Evolutionary conservation across 2,888 invertebrate genomes (phyloP).

Genomic region (Belgica antarctica): DNA sequence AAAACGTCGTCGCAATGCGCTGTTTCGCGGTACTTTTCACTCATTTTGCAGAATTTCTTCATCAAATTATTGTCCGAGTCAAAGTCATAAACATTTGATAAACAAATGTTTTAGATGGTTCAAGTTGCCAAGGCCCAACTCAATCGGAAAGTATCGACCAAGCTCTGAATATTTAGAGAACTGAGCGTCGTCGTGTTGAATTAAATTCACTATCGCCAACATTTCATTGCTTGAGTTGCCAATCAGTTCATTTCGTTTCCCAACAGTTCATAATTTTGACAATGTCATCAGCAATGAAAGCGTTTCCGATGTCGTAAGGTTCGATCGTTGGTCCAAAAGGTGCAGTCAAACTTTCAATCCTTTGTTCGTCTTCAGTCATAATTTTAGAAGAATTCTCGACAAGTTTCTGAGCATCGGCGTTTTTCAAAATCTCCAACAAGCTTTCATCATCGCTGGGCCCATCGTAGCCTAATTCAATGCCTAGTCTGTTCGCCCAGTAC

Average conservation of each 20-base stretch:
- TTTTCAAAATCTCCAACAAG: conserved; percentile 52
- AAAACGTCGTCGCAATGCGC: conserved; percentile 53
- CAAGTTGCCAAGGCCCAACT: not conserved
- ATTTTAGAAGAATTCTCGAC: not conserved
- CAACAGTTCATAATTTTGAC: conserved; percentile 49
- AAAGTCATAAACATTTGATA: too few relatives aligned
- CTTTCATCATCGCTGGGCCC: conserved; percentile 51
- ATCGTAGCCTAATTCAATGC: conserved; percentile 51
- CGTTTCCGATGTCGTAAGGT: conserved; percentile 51
- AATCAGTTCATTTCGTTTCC: conserved; percentile 52
- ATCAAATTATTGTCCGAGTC: conserved; percentile 51
- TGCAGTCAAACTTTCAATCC: conserved; percentile 45
- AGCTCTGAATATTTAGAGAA: too few relatives aligned
- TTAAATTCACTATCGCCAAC: too few relatives aligned
- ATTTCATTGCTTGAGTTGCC: conserved; percentile 52
- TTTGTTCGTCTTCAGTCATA: not conserved
- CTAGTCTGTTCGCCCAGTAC: conserved; percentile 51
- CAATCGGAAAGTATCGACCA: conserved; percentile 26
- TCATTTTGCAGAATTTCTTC: not conserved
- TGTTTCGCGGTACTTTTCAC: conserved; percentile 46
- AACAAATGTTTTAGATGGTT: not conserved
- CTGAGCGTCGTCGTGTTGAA: too few relatives aligned
- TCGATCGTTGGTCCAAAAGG: conserved; percentile 53
- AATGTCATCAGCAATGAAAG: conserved; percentile 49
- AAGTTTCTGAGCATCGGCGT: conserved; percentile 46